Evolutionary conservation across 2,888 invertebrate species (phyloP).

Genomic region (Epinotia bilunana): DNA sequence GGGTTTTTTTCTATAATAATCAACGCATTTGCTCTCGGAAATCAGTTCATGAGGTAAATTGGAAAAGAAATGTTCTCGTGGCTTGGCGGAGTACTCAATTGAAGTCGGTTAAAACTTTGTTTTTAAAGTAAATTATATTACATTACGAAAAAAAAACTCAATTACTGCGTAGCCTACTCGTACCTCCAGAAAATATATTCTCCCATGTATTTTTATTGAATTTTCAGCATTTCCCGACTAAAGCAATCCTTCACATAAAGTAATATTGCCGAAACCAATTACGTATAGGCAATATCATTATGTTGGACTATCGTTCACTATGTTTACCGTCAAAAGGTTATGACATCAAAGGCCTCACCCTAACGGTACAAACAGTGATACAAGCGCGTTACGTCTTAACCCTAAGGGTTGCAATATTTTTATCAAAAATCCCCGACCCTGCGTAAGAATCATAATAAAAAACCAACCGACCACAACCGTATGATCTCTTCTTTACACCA

Average conservation of each 20-base stretch:
- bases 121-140: too few species aligned
- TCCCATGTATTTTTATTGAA: neutral
- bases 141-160: neutral
- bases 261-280: constrained; percentile 36
- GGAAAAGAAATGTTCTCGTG: too few species aligned
- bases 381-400: constrained; percentile 41
- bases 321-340: constrained; percentile 43
- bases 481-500: neutral
- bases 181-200: neutral
- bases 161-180: neutral
- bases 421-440: constrained; percentile 40
- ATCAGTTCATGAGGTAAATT: too few species aligned
- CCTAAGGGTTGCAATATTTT: constrained; percentile 44
- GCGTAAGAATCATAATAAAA: constrained; percentile 45
- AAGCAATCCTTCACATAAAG: constrained; percentile 20
- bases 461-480: constrained; percentile 7
- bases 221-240: neutral
- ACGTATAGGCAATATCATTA: constrained; percentile 43
- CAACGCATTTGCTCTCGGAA: too few species aligned
- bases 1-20: too few species aligned
- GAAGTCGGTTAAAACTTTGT: too few species aligned
- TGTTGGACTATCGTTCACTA: constrained; percentile 47
- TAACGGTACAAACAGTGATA: constrained; percentile 41
- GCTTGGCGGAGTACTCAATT: too few species aligned
- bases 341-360: constrained; percentile 44